Conservation (phyloP, 1,140 invertebrate genomes). For the Tetramorium alpestre region DNA sequence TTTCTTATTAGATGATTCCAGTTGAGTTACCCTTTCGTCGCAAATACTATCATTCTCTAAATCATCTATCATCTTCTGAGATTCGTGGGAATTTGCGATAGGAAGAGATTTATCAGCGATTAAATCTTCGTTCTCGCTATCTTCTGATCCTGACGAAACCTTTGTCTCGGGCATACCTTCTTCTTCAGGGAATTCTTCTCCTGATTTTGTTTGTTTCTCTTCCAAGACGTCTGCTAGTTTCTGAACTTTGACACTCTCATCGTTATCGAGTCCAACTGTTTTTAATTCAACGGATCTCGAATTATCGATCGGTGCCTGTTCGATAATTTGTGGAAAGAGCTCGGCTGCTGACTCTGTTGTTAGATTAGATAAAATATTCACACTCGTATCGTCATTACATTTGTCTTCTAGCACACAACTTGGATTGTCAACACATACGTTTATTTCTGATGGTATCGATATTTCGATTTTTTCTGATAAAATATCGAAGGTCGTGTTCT, state of each 20-base stretch:
- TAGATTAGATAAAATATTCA: background rate
- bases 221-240: background rate
- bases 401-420: background rate
- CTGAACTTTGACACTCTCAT: background rate
- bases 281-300: background rate
- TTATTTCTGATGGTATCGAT: background rate
- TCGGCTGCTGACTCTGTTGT: background rate
- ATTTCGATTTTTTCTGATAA: slow-evolving; percentile 2
- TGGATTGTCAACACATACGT: background rate
- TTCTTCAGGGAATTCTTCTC: slow-evolving; percentile 6
- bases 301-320: background rate
- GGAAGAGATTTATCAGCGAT: slow-evolving; percentile 1
- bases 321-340: background rate
- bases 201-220: background rate
- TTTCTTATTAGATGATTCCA: slow-evolving; percentile 41
- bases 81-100: background rate
- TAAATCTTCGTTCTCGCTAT: slow-evolving; percentile 25
- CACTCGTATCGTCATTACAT: background rate
- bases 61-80: background rate
- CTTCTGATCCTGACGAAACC: slow-evolving; percentile 5
- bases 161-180: background rate
- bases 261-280: background rate
- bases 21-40: slow-evolving; percentile 19
- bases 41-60: background rate
- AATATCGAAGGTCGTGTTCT: background rate